These are phyloP conservation scores for Gallirallus australis DNA, from an alignment of 2,797 vertebrate species.

Conservation along the genomic window DNA sequence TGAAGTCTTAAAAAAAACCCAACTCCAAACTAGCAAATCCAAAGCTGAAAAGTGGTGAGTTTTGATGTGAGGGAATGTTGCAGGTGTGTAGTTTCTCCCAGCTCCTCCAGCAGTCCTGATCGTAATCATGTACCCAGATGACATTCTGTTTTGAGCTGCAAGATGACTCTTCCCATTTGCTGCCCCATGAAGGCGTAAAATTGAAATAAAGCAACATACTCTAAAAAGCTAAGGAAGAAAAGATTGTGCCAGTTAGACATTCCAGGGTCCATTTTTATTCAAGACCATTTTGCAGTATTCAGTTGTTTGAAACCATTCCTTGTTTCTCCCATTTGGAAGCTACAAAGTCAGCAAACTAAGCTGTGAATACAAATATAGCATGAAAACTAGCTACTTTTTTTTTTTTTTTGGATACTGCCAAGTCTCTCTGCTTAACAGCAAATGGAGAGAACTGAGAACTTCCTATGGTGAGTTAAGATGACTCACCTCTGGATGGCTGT, in stretches of 20 bases:
- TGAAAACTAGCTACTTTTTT: background rate
- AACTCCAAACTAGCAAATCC: background rate
- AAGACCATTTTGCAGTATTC: background rate
- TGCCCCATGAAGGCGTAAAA: background rate
- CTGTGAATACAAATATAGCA: background rate
- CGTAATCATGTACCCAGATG: background rate
- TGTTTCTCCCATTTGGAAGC: background rate
- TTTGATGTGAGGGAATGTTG: background rate
- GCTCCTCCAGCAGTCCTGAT: background rate
- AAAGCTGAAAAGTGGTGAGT: background rate
- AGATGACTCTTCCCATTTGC: background rate
- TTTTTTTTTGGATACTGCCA: background rate
- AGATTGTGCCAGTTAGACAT: background rate
- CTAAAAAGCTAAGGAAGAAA: background rate
- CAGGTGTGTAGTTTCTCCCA: background rate
- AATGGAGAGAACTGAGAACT: background rate
- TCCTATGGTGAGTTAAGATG: accelerated
- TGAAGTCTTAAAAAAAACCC: background rate
- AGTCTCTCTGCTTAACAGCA: background rate
- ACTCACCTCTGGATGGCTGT: background rate
- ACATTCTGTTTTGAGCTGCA: background rate
- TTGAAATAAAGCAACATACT: background rate
- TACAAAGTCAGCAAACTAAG: background rate
- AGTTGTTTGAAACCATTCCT: background rate
- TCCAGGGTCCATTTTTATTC: background rate